These are phyloP conservation scores for Brachyopa scutellaris DNA, from an alignment of 2,888 invertebrate genomes.

Conservation along the genomic window DNA sequence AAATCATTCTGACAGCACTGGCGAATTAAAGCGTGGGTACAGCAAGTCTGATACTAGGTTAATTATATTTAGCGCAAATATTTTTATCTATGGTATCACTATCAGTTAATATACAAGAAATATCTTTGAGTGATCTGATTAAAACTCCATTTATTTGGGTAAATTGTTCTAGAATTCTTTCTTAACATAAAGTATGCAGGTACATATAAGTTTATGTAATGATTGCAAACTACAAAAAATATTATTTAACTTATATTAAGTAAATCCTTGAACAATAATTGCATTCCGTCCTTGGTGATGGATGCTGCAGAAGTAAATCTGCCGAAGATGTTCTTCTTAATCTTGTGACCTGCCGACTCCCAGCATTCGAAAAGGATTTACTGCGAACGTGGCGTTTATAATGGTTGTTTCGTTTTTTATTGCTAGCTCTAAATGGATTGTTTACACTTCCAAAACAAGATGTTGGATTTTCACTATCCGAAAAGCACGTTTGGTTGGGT, in stretches of 20 bases:
- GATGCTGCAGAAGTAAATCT: conserved; percentile 77
- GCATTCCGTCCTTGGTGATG: conserved; percentile 53
- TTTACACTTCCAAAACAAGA: conserved; percentile 79
- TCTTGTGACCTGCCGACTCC: conserved; percentile 55
- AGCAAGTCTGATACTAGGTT: too few species aligned
- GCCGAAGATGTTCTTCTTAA: conserved; percentile 80
- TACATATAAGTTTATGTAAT: too few species aligned
- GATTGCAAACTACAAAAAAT: conserved; percentile 26
- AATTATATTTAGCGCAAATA: too few species aligned
- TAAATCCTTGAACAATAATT: conserved; percentile 52
- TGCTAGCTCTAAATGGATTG: conserved; percentile 73
- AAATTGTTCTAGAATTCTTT: too few species aligned
- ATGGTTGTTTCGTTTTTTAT: conserved; percentile 55
- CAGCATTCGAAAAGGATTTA: conserved; percentile 78
- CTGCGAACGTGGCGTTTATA: conserved; percentile 77
- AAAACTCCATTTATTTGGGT: too few species aligned
- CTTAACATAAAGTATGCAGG: too few species aligned
- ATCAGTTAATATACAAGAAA: neutral
- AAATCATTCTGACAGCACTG: too few species aligned
- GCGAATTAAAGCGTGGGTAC: too few species aligned
- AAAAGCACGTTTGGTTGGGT: neutral
- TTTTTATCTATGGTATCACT: too few species aligned
- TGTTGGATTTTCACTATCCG: conserved; percentile 74
- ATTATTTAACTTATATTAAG: conserved; percentile 45
- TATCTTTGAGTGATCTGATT: neutral